A percentile compares a stretch with the other conserved stretches of the same genome.
phyloP scores from a whole-genome alignment of 1,140 invertebrate genomes.

The Bombus sylvicola region DNA sequence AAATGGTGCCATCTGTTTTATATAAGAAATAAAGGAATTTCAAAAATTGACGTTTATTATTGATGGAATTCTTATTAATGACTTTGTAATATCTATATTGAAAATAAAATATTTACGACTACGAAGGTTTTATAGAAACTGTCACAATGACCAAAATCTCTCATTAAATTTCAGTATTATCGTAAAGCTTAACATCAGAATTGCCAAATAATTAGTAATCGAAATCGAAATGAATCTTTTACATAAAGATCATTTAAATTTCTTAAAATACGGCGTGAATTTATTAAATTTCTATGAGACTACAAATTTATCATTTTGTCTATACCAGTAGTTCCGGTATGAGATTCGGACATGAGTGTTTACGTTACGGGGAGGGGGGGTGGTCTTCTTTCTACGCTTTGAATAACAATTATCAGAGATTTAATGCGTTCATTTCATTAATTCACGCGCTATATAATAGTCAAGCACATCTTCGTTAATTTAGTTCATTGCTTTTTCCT shows the following conservation, averaged over 20 bases:
- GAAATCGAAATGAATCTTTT: background rate
- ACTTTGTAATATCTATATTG: background rate
- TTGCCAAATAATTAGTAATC: background rate
- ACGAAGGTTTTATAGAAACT: too few species aligned
- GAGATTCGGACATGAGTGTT: too few species aligned
- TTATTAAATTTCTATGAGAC: background rate
- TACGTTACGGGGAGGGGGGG: too few species aligned
- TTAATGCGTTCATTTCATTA: background rate
- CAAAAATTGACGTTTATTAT: background rate
- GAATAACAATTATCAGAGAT: background rate
- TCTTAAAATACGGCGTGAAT: background rate
- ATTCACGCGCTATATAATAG: background rate
- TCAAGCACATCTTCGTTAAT: conserved; percentile 6
- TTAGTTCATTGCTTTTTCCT: background rate
- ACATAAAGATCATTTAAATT: background rate
- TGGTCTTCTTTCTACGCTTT: too few species aligned
- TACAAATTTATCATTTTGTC: background rate
- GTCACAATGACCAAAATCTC: too few species aligned
- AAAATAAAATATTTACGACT: background rate
- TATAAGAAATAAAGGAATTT: background rate
- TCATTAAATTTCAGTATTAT: background rate
- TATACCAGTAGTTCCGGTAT: background rate
- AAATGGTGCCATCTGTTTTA: background rate
- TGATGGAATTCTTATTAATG: background rate
- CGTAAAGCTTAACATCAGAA: background rate